These are phyloP conservation scores for Heliconius eleuchia DNA, from an alignment of 1,140 invertebrate species.

Conservation along the genomic window DNA sequence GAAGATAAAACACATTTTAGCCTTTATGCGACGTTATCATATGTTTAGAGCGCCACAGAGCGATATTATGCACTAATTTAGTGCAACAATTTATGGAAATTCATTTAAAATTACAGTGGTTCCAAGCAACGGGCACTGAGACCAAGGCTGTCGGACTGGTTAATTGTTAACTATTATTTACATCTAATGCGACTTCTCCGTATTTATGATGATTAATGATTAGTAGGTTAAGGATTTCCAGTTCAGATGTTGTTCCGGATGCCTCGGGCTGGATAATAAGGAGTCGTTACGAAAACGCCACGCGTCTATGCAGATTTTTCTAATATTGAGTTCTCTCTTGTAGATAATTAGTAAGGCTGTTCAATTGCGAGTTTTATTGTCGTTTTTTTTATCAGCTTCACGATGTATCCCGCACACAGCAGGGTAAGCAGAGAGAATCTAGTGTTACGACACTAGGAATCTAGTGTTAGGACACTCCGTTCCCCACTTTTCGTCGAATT, in stretches of 20 bases:
- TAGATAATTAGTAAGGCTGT: constrained; percentile 3
- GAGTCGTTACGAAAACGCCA: constrained; percentile 36
- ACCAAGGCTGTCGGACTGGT: constrained; percentile 53
- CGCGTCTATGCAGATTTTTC: constrained; percentile 15
- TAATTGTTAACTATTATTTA: constrained; percentile 60
- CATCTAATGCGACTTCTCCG: constrained; percentile 45
- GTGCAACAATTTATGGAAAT: constrained; percentile 17
- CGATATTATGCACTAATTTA: constrained; percentile 24
- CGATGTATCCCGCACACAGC: too few relatives aligned
- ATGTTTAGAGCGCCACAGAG: neutral
- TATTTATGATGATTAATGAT: constrained; percentile 66
- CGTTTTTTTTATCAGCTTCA: too few relatives aligned
- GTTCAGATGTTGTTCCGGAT: constrained; percentile 48
- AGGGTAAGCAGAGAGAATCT: too few relatives aligned
- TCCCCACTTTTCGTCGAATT: too few relatives aligned
- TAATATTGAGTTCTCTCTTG: neutral
- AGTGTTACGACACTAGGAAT: too few relatives aligned
- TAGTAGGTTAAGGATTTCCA: constrained; percentile 61
- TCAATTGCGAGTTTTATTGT: neutral
- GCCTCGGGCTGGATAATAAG: constrained; percentile 45
- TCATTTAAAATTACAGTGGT: constrained; percentile 25
- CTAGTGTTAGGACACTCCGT: too few relatives aligned
- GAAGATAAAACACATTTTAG: constrained; percentile 3
- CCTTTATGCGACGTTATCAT: neutral
- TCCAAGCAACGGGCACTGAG: constrained; percentile 39